Conservation (phyloP, 1,140 invertebrate genomes). For the Hirudo medicinalis region DNA sequence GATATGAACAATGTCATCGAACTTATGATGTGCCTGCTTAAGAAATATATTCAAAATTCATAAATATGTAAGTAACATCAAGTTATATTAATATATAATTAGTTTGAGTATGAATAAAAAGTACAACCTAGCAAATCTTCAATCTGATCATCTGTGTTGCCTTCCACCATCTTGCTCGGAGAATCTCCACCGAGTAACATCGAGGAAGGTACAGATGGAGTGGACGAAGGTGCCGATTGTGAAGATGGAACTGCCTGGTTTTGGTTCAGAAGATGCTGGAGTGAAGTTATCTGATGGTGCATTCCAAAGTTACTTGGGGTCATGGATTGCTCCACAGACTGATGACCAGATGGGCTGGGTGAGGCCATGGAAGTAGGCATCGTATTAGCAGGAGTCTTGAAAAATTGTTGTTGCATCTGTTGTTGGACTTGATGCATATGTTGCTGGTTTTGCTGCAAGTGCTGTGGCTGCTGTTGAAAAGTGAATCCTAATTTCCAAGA, state of each 20-base stretch:
- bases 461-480: background rate
- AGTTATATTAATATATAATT: no score
- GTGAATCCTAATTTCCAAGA: no score
- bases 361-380: no score
- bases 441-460: background rate
- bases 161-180: constrained; percentile 5
- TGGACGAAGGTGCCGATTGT: background rate
- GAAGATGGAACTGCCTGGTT: background rate
- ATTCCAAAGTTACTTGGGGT: background rate
- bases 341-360: no score
- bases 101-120: constrained; percentile 23
- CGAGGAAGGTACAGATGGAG: no score
- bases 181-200: background rate
- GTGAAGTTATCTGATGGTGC: background rate
- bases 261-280: constrained; percentile 8
- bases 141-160: constrained; percentile 21
- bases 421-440: background rate
- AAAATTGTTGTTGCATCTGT: constrained; percentile 4
- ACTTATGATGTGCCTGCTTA: no score
- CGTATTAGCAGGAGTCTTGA: background rate
- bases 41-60: no score
- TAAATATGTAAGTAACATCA: background rate
- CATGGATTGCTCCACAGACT: no score
- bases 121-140: constrained; percentile 17
- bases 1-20: no score